Evolutionary conservation across 37 sponge, comb jelly and placozoan species (phyloP).

Genomic region (Haliclona indistincta): DNA sequence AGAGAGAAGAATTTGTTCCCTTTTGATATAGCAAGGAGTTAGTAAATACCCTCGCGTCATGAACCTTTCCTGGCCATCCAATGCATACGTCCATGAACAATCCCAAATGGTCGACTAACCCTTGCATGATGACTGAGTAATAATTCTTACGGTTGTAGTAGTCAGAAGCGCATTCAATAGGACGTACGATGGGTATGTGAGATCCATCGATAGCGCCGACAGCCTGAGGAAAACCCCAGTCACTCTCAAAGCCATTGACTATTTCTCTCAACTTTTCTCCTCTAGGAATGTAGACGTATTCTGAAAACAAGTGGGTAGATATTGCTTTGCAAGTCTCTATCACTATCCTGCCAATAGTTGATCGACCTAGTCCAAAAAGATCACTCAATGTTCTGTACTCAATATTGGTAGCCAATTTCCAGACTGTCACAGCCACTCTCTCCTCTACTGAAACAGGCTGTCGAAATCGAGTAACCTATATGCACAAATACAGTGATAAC

Average conservation of each 20-base stretch:
- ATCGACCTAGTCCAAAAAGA: constrained; percentile 36
- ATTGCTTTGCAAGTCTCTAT: constrained; percentile 31
- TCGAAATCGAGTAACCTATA: constrained; percentile 7
- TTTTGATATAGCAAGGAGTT: constrained; percentile 18
- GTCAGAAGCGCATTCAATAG: constrained; percentile 20
- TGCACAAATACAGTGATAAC: neutral
- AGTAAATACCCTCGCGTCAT: constrained; percentile 39
- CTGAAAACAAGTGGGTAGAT: constrained; percentile 8
- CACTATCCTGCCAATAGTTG: constrained; percentile 39
- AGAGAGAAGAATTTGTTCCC: neutral
- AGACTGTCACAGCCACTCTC: constrained; percentile 46
- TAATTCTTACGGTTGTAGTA: constrained; percentile 39
- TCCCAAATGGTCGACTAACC: constrained; percentile 14
- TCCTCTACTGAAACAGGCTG: constrained; percentile 22
- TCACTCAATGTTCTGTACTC: constrained; percentile 32
- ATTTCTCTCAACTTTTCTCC: constrained; percentile 19
- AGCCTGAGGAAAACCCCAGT: constrained; percentile 34
- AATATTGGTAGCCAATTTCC: constrained; percentile 47
- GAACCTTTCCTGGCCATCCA: constrained; percentile 40
- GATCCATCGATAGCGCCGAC: constrained; percentile 46
- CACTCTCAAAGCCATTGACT: constrained; percentile 28
- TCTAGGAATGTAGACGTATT: neutral
- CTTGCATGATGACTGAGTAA: constrained; percentile 22
- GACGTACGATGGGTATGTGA: constrained; percentile 29
- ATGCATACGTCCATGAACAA: constrained; percentile 22